Conservation (phyloP, 2,113 vertebrate genomes). For the Calidris pugnax region DNA sequence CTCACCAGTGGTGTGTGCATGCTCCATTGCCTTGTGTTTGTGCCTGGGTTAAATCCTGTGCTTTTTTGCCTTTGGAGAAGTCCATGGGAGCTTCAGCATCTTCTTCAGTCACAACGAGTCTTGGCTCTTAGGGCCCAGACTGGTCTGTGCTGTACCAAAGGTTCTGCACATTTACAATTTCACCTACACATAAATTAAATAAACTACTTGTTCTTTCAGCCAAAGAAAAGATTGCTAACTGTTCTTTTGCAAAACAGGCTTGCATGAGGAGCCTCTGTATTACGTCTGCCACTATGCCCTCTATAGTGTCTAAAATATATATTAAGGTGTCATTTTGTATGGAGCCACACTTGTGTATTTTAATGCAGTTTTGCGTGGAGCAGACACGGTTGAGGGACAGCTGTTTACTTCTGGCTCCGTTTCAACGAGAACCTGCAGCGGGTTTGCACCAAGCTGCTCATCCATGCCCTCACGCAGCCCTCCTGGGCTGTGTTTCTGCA, state of each 20-base stretch:
- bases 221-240: not conserved
- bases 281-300: not conserved
- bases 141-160: not conserved
- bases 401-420: not conserved
- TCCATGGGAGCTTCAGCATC: not conserved
- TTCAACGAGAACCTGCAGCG: not conserved
- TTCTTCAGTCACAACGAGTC: not conserved
- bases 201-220: not conserved
- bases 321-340: not conserved
- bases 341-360: not conserved
- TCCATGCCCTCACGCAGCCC: rapidly evolving
- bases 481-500: rapidly evolving
- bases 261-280: not conserved
- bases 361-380: rapidly evolving
- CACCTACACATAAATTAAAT: not conserved
- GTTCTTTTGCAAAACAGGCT: not conserved
- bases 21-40: not conserved
- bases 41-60: not conserved
- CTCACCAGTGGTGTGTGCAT: not conserved
- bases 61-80: not conserved
- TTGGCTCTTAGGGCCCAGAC: not conserved
- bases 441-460: not conserved
- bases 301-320: not conserved
- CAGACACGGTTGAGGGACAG: not conserved
- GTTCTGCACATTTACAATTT: not conserved